phyloP scores from a whole-genome alignment of 2,113 vertebrate species.

The Oncorhynchus masou region DNA sequence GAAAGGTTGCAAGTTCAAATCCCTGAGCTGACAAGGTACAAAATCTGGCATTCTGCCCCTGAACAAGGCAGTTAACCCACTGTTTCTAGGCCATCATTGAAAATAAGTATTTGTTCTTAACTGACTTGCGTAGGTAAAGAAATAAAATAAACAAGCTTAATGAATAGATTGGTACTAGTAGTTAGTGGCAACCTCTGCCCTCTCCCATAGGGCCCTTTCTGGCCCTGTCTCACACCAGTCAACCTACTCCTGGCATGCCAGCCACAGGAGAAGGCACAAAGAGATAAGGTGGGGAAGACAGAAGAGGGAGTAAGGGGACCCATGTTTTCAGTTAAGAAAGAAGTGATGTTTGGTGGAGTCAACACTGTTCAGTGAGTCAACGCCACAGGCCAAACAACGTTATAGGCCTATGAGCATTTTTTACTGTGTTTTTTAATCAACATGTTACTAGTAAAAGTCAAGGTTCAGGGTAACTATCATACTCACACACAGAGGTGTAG shows the following conservation, averaged over 20 bases:
- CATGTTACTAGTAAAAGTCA: background rate
- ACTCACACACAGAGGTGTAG: background rate
- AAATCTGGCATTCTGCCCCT: too few relatives aligned
- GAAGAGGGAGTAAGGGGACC: background rate
- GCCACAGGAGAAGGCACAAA: background rate
- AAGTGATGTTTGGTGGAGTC: background rate
- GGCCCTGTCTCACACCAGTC: background rate
- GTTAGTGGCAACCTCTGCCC: background rate
- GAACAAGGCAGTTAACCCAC: too few relatives aligned
- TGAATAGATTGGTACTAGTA: background rate
- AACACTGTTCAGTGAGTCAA: constrained; percentile 15
- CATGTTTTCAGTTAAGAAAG: constrained; percentile 10
- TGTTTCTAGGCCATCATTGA: too few relatives aligned
- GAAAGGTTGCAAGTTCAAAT: too few relatives aligned
- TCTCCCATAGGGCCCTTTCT: background rate
- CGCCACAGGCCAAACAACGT: background rate
- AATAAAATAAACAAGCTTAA: background rate
- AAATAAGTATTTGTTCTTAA: too few relatives aligned
- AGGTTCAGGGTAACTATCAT: background rate
- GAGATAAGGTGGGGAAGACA: background rate
- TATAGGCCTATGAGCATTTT: background rate
- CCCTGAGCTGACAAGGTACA: too few relatives aligned
- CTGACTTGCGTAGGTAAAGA: too few relatives aligned
- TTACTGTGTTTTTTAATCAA: background rate
- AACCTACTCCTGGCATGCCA: background rate